Base-by-base conservation (phyloP, 1,140 invertebrate species). In the Hyles vespertilio region DNA sequence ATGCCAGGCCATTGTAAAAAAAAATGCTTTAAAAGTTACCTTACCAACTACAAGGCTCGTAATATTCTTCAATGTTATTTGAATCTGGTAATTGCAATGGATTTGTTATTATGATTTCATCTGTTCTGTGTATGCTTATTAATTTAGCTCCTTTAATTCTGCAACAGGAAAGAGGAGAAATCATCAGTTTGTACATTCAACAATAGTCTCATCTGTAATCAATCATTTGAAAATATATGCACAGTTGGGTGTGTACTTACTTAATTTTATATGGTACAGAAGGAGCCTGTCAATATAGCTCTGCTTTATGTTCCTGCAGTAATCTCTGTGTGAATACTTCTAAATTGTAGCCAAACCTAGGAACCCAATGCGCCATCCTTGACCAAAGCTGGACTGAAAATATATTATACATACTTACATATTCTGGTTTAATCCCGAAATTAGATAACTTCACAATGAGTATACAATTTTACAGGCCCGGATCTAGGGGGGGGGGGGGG, bases 311-410 rank as follows among this genome's bases (percentile, higher is more conserved):
- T 89, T 99, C 98, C 82, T 99, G 97, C 70, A 99, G 94, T 32
- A 99, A 87, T 32, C 98, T 90, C 82, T 99, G 97, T 60, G 92
- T 94, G 78, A 99, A 99, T 0, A 99, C 98, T 87, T 99, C 98
- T 92, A 99, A 94, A 81, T 99, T 99, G 98, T 5, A 99, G 89
- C 3, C 3, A 99, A 88, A 0, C 98, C 98, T 4, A 99, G 89
- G 86, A 99, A 99, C 4, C 98, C 98, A 40, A 98, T 81, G 50
- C 96, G 91, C 95, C 96, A 99, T 44, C 98, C 98, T 83, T 96
- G 94, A 9, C 98, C 98, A 99, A 88, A 3, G 97, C 97, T 59
- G 96, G 93, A 91, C 97, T 98, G 74, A 56, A 90, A 89, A 70
- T 46, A 55, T 11, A 40, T 57, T 36, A n/a, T 57, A 46, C 49